Evolutionary conservation across 2,888 invertebrate species (phyloP).

Genomic region (Ochropleura plecta): DNA sequence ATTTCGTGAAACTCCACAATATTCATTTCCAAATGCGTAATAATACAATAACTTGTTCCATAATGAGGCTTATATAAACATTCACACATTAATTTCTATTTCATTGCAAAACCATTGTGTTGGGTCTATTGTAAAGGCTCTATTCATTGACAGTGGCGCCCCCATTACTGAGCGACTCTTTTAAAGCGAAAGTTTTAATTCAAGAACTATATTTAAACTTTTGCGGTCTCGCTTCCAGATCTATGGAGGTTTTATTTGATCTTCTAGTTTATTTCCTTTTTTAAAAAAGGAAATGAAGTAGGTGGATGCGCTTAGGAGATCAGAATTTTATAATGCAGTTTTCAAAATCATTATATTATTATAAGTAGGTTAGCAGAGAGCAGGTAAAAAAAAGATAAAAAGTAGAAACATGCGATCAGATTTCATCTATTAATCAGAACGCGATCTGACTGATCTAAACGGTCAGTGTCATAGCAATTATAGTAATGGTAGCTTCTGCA

Average conservation of each 20-base stretch:
- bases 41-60: conserved; percentile 1
- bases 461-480: no score
- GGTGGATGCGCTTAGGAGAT: neutral
- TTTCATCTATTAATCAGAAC: no score
- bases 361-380: neutral
- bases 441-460: no score
- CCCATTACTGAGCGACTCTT: conserved; percentile 38
- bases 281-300: neutral
- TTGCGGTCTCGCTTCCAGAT: conserved; percentile 7
- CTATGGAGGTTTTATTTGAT: conserved; percentile 18
- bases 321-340: neutral
- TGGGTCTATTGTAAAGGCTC: conserved; percentile 56
- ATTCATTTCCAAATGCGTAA: conserved; percentile 25
- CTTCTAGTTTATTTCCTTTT: neutral
- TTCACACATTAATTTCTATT: conserved; percentile 37
- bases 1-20: conserved; percentile 10
- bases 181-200: conserved; percentile 46
- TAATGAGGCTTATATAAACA: conserved; percentile 12
- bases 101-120: conserved; percentile 53
- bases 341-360: neutral
- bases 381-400: no score
- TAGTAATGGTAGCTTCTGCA: no score
- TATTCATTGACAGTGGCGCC: conserved; percentile 52
- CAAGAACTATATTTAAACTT: conserved; percentile 46
- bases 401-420: no score